These are phyloP conservation scores for Hydrozoanthus tunicans DNA, from an alignment of 64 coral and sea anemone species.

Conservation along the genomic window DNA sequence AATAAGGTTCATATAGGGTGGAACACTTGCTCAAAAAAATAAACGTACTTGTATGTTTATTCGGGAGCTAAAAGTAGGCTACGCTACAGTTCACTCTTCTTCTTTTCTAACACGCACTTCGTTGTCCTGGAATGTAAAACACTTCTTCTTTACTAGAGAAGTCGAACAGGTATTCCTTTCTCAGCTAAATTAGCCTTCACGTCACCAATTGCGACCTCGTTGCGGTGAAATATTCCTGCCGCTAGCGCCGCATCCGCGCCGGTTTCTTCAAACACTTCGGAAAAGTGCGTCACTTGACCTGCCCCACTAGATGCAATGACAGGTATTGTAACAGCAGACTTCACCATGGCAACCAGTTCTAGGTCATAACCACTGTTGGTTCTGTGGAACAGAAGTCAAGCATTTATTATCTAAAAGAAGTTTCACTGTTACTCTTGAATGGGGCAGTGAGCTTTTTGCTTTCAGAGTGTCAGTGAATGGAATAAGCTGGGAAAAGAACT, in stretches of 20 bases:
- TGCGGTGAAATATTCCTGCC: constrained; percentile 71
- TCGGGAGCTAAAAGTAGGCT: no score
- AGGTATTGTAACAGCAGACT: constrained; percentile 63
- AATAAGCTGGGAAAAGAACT: no score
- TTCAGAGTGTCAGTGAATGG: not conserved
- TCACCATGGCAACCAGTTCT: constrained; percentile 70
- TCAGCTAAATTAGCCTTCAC: constrained; percentile 57
- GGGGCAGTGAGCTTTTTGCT: not conserved
- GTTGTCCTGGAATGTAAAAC: no score
- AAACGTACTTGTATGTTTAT: no score
- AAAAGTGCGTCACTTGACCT: constrained; percentile 65
- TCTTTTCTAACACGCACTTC: no score
- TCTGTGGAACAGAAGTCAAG: not conserved
- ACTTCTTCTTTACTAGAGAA: not conserved
- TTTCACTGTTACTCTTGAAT: not conserved
- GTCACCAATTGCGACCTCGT: constrained; percentile 53
- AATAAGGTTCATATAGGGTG: no score
- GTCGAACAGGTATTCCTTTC: constrained; percentile 47
- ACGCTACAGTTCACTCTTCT: no score
- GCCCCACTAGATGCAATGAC: constrained; percentile 75
- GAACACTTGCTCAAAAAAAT: no score
- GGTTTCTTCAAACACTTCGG: constrained; percentile 59
- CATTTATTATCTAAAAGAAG: not conserved
- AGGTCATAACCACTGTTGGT: constrained; percentile 71
- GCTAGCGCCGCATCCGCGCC: constrained; percentile 67